phyloP scores from a whole-genome alignment of 2,113 vertebrate species.

The Morone chrysops region DNA sequence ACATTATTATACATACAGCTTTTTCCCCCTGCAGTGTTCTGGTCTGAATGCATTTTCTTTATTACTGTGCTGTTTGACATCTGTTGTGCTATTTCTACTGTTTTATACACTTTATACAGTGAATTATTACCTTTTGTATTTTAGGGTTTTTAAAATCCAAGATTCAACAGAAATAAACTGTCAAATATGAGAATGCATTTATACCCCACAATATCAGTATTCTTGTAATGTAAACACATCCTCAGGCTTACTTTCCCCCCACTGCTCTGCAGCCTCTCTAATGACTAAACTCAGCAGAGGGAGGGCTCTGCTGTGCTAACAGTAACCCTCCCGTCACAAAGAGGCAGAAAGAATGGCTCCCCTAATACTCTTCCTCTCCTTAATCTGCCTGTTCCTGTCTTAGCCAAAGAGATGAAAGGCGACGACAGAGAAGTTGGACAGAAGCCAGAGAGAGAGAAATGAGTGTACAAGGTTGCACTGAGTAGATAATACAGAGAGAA shows the following conservation, averaged over 20 bases:
- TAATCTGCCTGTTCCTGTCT: slow-evolving; percentile 70
- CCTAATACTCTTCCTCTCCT: slow-evolving; percentile 65
- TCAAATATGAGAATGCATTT: slow-evolving; percentile 6
- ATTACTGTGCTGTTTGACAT: not conserved
- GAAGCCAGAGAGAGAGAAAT: slow-evolving; percentile 52
- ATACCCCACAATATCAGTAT: slow-evolving; percentile 50
- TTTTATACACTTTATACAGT: slow-evolving; percentile 10
- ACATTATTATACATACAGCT: not conserved
- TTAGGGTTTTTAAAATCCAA: not conserved
- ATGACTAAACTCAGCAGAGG: slow-evolving; percentile 63
- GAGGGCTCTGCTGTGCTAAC: slow-evolving; percentile 53
- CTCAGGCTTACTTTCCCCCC: slow-evolving; percentile 47
- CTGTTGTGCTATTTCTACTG: not conserved
- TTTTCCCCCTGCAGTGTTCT: not conserved
- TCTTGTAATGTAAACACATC: slow-evolving; percentile 61
- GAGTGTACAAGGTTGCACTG: slow-evolving; percentile 42
- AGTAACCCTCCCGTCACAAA: slow-evolving; percentile 52
- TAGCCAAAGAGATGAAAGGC: slow-evolving; percentile 69
- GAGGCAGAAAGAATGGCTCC: slow-evolving; percentile 61
- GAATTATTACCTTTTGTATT: slow-evolving; percentile 8
- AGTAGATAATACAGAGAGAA: slow-evolving; percentile 51
- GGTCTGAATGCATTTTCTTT: not conserved
- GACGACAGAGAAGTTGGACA: slow-evolving; percentile 53
- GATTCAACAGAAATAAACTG: not conserved
- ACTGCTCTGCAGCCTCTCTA: slow-evolving; percentile 61